phyloP scores from a whole-genome alignment of 1,140 invertebrate genomes.

The Pogonomyrmex barbatus region DNA sequence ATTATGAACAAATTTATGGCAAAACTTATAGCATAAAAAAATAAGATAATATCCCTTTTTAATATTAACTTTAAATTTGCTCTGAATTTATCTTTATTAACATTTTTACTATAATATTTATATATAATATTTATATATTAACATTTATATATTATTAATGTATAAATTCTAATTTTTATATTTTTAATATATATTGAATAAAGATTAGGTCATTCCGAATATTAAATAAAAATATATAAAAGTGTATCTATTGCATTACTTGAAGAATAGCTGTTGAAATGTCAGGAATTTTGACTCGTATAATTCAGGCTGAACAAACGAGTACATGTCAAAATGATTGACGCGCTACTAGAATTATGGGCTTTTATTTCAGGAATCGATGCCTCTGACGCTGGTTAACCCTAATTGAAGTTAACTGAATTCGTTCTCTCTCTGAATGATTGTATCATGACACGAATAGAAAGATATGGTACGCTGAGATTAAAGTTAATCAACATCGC shows the following conservation, averaged over 20 bases:
- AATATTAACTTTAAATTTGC: background rate
- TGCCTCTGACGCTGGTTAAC: constrained; percentile 40
- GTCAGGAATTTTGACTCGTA: background rate
- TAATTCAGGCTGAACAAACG: background rate
- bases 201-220: background rate
- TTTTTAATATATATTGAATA: background rate
- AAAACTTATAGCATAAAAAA: background rate
- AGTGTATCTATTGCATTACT: background rate
- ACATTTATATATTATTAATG: background rate
- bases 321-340: constrained; percentile 10
- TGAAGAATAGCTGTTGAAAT: background rate
- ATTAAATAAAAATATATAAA: background rate
- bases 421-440: constrained; percentile 45
- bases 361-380: constrained; percentile 44
- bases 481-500: constrained; percentile 46
- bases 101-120: background rate
- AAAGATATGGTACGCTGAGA: constrained; percentile 29
- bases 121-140: background rate
- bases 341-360: background rate
- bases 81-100: too few relatives aligned
- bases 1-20: background rate
- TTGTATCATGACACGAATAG: constrained; percentile 52
- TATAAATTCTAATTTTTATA: too few relatives aligned
- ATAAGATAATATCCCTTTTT: background rate
- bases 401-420: constrained; percentile 60